Conservation (phyloP, 2,797 vertebrate species). For the Ctenopoma kingsleyae region DNA sequence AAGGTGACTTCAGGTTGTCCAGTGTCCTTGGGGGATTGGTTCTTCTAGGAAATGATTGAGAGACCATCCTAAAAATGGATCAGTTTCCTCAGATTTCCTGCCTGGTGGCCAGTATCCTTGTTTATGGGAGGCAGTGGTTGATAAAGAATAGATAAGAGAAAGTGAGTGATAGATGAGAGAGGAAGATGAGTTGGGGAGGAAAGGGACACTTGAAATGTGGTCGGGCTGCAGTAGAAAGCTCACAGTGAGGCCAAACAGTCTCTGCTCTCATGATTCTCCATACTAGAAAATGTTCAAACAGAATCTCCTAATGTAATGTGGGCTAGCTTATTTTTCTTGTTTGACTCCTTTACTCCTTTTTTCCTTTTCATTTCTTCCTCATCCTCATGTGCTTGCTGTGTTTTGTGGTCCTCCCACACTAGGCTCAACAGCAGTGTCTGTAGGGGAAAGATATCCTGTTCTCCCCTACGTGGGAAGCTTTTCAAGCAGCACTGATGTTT, state of each 20-base stretch:
- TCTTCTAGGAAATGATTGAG: slow-evolving; percentile 55
- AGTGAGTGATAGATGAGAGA: slow-evolving; percentile 48
- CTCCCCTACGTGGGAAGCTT: slow-evolving; percentile 56
- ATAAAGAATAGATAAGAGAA: slow-evolving; percentile 69
- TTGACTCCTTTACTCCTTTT: slow-evolving; percentile 33
- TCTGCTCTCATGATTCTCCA: slow-evolving; percentile 67
- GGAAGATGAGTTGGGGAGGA: slow-evolving; percentile 4
- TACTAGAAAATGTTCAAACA: slow-evolving; percentile 70
- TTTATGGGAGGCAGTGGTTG: slow-evolving; percentile 58
- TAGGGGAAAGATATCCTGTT: slow-evolving; percentile 55
- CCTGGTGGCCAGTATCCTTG: slow-evolving; percentile 52
- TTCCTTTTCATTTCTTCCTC: slow-evolving; percentile 44
- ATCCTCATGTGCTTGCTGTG: slow-evolving; percentile 49
- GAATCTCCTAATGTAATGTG: slow-evolving; percentile 68
- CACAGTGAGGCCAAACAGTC: slow-evolving; percentile 54
- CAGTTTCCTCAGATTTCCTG: slow-evolving; percentile 59
- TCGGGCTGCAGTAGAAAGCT: slow-evolving; percentile 53
- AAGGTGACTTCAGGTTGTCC: slow-evolving; percentile 31
- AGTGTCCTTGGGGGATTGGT: slow-evolving; percentile 30
- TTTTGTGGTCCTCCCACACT: slow-evolving; percentile 58
- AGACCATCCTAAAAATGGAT: slow-evolving; percentile 55
- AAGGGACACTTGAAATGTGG: slow-evolving; percentile 63
- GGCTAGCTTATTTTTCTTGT: slow-evolving; percentile 57
- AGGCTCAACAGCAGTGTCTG: slow-evolving; percentile 65
- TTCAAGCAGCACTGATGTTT: slow-evolving; percentile 52